A percentile compares a stretch with the other conserved stretches of the same genome.
Evolutionary conservation across 2,888 invertebrate genomes (phyloP).

Genomic region (Elysia crispata): DNA sequence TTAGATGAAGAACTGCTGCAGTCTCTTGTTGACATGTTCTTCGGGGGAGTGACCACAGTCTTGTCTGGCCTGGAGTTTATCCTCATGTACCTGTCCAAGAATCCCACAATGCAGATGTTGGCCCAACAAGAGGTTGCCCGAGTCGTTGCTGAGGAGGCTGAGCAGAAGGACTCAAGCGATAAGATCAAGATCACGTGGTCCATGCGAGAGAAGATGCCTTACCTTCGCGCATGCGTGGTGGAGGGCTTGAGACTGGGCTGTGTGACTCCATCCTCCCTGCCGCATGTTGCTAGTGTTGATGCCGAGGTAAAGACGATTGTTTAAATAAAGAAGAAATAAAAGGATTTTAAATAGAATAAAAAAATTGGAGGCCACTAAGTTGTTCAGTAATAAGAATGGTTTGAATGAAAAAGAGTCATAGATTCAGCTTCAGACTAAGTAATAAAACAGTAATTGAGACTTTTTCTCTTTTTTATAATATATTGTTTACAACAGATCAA

Average conservation of each 20-base stretch:
- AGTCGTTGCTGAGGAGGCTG: constrained; percentile 18
- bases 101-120: constrained; percentile 47
- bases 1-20: constrained; percentile 54
- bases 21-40: constrained; percentile 53
- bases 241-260: constrained; percentile 52
- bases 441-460: no score
- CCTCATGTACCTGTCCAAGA: constrained; percentile 48
- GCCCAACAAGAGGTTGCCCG: constrained; percentile 49
- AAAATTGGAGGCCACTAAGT: no score
- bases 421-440: no score
- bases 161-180: no score
- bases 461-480: no score
- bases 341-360: no score
- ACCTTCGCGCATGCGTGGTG: constrained; percentile 47
- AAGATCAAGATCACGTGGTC: constrained; percentile 42
- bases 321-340: no score
- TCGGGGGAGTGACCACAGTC: constrained; percentile 52
- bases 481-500: no score
- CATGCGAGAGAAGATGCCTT: constrained; percentile 48
- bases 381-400: no score
- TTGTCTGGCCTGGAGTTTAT: constrained; percentile 52
- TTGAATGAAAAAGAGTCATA: no score
- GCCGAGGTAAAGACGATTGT: no score
- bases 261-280: constrained; percentile 53
- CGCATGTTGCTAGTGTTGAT: constrained; percentile 53